A percentile compares a stretch with the other conserved stretches of the same genome.
Evolutionary conservation across 2,113 vertebrate genomes (phyloP).

Genomic region (Caloenas nicobarica): DNA sequence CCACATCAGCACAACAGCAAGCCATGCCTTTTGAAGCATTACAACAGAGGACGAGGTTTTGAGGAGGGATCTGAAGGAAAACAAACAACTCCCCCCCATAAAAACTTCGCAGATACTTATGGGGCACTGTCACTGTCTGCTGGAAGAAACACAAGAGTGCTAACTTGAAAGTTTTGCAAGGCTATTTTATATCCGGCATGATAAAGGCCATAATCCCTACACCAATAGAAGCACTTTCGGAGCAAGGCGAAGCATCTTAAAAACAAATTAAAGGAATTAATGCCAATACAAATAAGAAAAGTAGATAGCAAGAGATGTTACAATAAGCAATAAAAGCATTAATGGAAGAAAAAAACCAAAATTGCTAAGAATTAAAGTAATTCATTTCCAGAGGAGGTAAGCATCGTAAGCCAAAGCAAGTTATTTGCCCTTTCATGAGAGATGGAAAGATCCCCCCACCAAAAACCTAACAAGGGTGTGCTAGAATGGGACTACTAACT

Average conservation of each 20-base stretch:
- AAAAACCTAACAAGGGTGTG: not conserved
- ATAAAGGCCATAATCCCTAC: not conserved
- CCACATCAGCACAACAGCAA: not conserved
- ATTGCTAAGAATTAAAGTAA: not conserved
- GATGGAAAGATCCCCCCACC: not conserved
- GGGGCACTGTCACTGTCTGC: not conserved
- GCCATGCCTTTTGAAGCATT: not conserved
- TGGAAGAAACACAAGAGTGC: not conserved
- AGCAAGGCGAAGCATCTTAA: not conserved
- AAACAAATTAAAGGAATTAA: not conserved
- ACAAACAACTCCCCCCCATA: not conserved
- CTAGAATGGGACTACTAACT: not conserved
- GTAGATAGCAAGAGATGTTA: not conserved
- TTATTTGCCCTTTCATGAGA: not conserved
- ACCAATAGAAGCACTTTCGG: not conserved
- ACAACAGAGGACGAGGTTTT: not conserved
- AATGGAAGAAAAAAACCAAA: not conserved
- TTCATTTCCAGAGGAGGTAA: not conserved
- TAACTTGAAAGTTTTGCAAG: not conserved
- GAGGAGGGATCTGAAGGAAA: not conserved
- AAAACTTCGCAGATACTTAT: not conserved
- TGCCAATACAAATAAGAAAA: not conserved
- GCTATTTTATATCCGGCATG: fast-evolving
- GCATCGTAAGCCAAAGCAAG: not conserved
- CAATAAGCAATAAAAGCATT: not conserved